Percentiles rank a stretch among this genome's conserved stretches.
Conservation (phyloP, 2,797 vertebrate genomes). For the Avahi laniger region DNA sequence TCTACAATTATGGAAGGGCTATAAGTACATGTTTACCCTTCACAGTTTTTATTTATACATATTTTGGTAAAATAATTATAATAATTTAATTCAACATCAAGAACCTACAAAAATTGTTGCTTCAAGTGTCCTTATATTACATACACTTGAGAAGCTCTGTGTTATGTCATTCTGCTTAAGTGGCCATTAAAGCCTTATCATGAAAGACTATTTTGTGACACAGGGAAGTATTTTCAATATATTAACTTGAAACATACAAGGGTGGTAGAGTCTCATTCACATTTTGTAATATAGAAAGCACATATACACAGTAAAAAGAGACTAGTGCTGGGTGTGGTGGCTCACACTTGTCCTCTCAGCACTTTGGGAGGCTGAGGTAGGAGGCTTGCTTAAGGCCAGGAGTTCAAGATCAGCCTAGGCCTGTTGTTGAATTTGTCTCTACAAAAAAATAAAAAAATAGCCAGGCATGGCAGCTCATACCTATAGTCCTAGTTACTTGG, state of each 20-base stretch:
- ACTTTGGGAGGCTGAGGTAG: neutral
- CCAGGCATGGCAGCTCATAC: neutral
- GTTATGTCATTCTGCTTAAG: neutral
- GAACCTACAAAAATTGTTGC: neutral
- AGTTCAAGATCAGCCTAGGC: neutral
- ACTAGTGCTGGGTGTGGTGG: neutral
- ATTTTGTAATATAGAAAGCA: neutral
- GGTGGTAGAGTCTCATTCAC: neutral
- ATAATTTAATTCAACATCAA: conserved; percentile 28
- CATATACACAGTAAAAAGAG: neutral
- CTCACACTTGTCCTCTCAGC: neutral
- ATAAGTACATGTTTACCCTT: neutral
- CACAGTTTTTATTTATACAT: neutral
- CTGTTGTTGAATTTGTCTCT: neutral
- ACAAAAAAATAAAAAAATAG: neutral
- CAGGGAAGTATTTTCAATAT: neutral
- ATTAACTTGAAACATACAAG: neutral
- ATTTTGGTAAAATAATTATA: conserved; percentile 32
- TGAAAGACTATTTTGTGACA: neutral
- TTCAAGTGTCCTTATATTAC: neutral
- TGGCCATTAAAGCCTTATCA: neutral
- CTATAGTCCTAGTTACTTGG: neutral
- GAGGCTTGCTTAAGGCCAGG: neutral
- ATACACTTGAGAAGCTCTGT: neutral
- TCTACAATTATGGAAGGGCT: neutral